phyloP scores from a whole-genome alignment of 2,113 vertebrate genomes.

The Neolamprologus ventralis region DNA sequence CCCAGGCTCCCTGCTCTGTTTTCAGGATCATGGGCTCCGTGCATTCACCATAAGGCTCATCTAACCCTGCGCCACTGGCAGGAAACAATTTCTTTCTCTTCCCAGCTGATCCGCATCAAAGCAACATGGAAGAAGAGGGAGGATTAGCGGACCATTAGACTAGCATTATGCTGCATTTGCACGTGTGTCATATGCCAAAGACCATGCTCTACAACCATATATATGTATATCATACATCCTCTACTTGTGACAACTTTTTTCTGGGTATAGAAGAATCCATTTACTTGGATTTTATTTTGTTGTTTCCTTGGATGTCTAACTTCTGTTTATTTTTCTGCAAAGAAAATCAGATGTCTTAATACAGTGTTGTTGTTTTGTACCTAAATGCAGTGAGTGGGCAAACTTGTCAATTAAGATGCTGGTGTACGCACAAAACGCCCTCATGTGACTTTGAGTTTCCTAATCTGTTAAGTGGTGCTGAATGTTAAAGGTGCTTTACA shows the following conservation, averaged over 20 bases:
- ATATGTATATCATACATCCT: background rate
- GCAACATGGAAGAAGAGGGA: background rate
- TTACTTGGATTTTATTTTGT: background rate
- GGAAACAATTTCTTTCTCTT: background rate
- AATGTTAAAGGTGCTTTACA: background rate
- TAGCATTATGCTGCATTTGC: slow-evolving; percentile 14
- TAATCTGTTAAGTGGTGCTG: background rate
- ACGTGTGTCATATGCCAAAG: slow-evolving; percentile 11
- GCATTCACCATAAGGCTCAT: background rate
- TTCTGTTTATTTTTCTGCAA: background rate
- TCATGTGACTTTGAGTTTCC: background rate
- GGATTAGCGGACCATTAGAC: background rate
- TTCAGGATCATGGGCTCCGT: background rate
- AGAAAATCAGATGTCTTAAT: background rate
- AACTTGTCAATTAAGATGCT: background rate
- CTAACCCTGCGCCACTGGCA: background rate
- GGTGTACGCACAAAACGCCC: slow-evolving; percentile 1
- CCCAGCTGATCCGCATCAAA: background rate
- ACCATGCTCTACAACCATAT: background rate
- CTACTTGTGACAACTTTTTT: background rate
- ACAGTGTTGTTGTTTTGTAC: background rate
- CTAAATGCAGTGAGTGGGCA: background rate
- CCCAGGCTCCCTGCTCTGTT: background rate
- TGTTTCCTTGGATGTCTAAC: background rate
- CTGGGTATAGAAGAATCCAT: background rate